These are phyloP conservation scores for Stegophylla sp. DNA, from an alignment of 2,888 invertebrate species.

Conservation along the genomic window DNA sequence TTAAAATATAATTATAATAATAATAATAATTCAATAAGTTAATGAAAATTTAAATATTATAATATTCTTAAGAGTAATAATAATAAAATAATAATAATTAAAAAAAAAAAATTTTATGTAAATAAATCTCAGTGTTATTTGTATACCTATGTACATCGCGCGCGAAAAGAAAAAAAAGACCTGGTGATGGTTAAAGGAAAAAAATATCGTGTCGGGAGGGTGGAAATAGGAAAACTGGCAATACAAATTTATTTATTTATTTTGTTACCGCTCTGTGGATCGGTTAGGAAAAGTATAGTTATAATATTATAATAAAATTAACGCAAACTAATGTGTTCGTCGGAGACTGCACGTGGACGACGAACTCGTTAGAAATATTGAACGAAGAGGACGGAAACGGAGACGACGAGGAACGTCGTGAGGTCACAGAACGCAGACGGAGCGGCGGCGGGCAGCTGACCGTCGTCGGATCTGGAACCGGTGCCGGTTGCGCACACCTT, in stretches of 20 bases:
- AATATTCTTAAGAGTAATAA: neutral
- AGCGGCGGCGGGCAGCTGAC: neutral
- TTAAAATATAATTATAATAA: neutral
- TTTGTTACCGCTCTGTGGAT: too few relatives aligned
- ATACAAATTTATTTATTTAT: too few relatives aligned
- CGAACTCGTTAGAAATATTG: neutral
- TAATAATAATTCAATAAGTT: constrained; percentile 41
- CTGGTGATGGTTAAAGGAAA: neutral
- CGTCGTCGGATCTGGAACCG: constrained; percentile 61
- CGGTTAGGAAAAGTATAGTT: too few relatives aligned
- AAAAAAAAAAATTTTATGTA: too few relatives aligned
- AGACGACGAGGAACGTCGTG: neutral
- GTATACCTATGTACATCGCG: constrained; percentile 30
- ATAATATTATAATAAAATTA: too few relatives aligned
- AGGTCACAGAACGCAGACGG: neutral
- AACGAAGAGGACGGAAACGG: neutral
- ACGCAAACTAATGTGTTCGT: too few relatives aligned
- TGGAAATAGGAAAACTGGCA: constrained; percentile 13
- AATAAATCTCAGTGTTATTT: constrained; percentile 4
- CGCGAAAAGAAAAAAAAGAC: neutral
- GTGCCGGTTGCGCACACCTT: constrained; percentile 66
- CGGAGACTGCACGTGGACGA: too few relatives aligned
- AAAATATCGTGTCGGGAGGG: too few relatives aligned
- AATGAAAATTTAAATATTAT: constrained; percentile 2
- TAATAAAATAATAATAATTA: neutral